A percentile compares a stretch with the other conserved stretches of the same genome.
phyloP scores from a whole-genome alignment of 1,140 invertebrate species.

The Epicauta chinensis region DNA sequence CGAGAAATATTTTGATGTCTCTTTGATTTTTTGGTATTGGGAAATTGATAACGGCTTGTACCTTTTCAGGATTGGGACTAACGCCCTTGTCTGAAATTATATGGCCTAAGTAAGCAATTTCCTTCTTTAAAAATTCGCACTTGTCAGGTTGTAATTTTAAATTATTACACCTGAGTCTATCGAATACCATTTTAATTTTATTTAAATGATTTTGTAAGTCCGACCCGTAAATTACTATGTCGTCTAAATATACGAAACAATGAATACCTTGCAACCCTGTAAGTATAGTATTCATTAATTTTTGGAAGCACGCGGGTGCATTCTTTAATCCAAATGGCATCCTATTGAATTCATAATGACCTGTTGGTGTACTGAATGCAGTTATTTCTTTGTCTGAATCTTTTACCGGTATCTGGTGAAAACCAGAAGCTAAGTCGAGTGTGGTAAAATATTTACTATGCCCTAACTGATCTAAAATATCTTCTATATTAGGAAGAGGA shows the following conservation, averaged over 20 bases:
- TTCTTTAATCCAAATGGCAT: too few relatives aligned
- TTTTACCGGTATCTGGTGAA: slow-evolving; percentile 26
- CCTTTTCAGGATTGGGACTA: slow-evolving; percentile 32
- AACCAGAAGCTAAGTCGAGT: slow-evolving; percentile 31
- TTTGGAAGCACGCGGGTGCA: too few relatives aligned
- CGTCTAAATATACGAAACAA: background rate
- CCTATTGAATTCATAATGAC: background rate
- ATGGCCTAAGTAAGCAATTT: slow-evolving; percentile 35
- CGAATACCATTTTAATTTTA: slow-evolving; percentile 25
- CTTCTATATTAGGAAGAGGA: too few relatives aligned
- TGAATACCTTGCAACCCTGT: too few relatives aligned
- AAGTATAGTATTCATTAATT: too few relatives aligned
- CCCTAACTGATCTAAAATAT: background rate
- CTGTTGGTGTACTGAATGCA: background rate
- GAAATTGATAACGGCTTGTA: slow-evolving; percentile 27
- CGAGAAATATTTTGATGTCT: slow-evolving; percentile 30
- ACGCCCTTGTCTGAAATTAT: slow-evolving; percentile 30
- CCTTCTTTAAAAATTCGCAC: slow-evolving; percentile 35
- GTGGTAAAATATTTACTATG: slow-evolving; percentile 6
- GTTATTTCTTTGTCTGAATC: background rate
- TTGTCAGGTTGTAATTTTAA: slow-evolving; percentile 36
- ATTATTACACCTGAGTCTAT: slow-evolving; percentile 26
- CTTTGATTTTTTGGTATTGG: slow-evolving; percentile 25
- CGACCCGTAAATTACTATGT: slow-evolving; percentile 16
- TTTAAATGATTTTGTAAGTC: slow-evolving; percentile 21